Percentiles rank a stretch among this genome's conserved stretches.
These are phyloP conservation scores for Herpailurus yagouaroundi DNA, from an alignment of 2,113 vertebrate genomes.

Conservation along the genomic window DNA sequence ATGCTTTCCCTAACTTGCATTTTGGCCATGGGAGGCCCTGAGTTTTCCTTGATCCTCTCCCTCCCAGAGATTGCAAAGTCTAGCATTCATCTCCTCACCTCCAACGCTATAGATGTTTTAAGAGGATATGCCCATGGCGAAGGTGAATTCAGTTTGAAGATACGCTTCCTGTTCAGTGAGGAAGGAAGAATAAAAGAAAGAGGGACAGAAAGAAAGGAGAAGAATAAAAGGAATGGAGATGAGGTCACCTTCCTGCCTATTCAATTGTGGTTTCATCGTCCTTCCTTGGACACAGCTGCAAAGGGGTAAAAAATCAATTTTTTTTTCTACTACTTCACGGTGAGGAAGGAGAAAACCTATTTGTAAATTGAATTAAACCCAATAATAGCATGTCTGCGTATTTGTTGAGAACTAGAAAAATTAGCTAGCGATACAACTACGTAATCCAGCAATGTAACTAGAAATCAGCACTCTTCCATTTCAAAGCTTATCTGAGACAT, in stretches of 20 bases:
- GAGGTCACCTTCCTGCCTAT: background rate
- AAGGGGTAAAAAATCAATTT: slow-evolving; percentile 73
- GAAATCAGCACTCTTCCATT: background rate
- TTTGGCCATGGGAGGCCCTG: background rate
- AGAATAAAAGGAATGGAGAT: background rate
- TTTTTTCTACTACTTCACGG: slow-evolving; percentile 56
- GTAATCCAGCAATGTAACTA: background rate
- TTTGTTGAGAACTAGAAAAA: slow-evolving; percentile 59
- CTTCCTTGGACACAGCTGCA: background rate
- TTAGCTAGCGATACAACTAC: slow-evolving; percentile 25
- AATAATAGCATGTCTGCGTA: slow-evolving; percentile 46
- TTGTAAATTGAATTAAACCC: slow-evolving; percentile 68
- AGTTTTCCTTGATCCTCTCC: background rate
- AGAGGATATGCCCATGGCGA: background rate
- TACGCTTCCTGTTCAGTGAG: background rate
- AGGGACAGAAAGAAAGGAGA: background rate
- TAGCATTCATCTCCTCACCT: background rate
- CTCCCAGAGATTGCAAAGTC: background rate
- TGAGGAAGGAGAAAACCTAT: slow-evolving; percentile 56
- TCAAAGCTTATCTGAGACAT: slow-evolving; percentile 38
- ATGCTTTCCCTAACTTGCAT: background rate
- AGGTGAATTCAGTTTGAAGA: background rate
- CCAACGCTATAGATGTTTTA: background rate
- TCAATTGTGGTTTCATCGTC: background rate
- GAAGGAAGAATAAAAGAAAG: background rate